Conservation (phyloP, 2,797 vertebrate species). For the Onychomys torridus region DNA sequence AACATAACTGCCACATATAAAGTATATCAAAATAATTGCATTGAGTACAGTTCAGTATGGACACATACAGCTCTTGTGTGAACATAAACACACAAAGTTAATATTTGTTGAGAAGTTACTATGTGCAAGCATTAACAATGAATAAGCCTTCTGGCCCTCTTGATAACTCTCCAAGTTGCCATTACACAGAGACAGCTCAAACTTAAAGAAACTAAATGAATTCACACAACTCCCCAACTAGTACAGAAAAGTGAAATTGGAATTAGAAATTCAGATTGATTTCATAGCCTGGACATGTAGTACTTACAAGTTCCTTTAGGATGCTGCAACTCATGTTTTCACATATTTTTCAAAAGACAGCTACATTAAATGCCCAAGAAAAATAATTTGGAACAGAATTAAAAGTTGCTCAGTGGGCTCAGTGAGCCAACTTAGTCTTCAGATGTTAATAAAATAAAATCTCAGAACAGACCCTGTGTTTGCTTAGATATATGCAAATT, state of each 20-base stretch:
- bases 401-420: background rate
- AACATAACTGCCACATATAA: background rate
- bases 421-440: background rate
- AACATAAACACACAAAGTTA: background rate
- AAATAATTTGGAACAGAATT: background rate
- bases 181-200: background rate
- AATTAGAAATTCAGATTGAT: slow-evolving; percentile 38
- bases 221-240: background rate
- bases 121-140: background rate
- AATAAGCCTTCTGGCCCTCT: background rate
- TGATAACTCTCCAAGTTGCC: background rate
- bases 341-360: background rate
- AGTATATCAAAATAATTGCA: background rate
- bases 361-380: background rate
- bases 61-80: background rate
- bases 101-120: background rate
- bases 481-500: slow-evolving; percentile 51
- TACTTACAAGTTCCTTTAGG: background rate
- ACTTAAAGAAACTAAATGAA: slow-evolving; percentile 40
- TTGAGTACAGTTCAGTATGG: background rate
- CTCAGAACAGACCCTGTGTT: slow-evolving; percentile 15
- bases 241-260: background rate
- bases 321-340: background rate
- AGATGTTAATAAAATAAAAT: background rate
- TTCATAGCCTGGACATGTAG: background rate